Conservation (phyloP, 2,797 vertebrate genomes). For the Neosalanx taihuensis region DNA sequence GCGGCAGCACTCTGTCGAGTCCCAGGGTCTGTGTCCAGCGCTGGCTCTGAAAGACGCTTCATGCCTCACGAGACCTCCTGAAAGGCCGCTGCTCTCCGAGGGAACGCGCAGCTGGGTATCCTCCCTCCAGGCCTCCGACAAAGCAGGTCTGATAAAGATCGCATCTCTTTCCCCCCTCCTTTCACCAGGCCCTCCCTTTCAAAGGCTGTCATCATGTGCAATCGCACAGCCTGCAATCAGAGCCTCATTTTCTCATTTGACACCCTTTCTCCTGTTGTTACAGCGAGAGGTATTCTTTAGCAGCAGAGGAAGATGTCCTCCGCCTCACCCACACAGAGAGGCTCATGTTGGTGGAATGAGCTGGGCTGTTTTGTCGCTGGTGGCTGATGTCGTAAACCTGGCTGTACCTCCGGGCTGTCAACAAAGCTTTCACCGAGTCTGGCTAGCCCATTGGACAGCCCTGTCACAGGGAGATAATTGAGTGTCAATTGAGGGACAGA, state of each 20-base stretch:
- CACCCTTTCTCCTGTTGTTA: not conserved
- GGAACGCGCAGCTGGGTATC: not conserved
- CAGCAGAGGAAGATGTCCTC: too few relatives aligned
- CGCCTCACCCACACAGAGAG: too few relatives aligned
- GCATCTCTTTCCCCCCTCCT: slow-evolving; percentile 11
- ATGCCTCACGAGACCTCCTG: not conserved
- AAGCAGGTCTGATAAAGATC: slow-evolving; percentile 1
- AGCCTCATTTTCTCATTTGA: slow-evolving; percentile 16
- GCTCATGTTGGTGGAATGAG: not conserved
- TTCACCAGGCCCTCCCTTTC: slow-evolving; percentile 21
- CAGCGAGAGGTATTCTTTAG: slow-evolving; percentile 4
- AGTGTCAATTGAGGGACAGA: slow-evolving; percentile 65
- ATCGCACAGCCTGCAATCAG: slow-evolving; percentile 39
- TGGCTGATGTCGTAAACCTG: slow-evolving; percentile 44
- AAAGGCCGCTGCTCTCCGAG: not conserved
- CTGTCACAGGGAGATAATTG: slow-evolving; percentile 65
- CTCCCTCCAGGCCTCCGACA: not conserved
- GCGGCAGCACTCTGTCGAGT: not conserved
- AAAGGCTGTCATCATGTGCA: slow-evolving; percentile 40
- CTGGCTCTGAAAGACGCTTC: too few relatives aligned
- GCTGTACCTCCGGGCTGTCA: slow-evolving; percentile 41
- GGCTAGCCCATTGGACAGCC: slow-evolving; percentile 39
- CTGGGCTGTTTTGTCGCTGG: slow-evolving; percentile 56
- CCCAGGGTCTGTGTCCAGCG: not conserved
- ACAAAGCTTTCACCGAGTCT: slow-evolving; percentile 50